Conservation (phyloP, 2,888 invertebrate genomes). For the Nymphalis urticae region DNA sequence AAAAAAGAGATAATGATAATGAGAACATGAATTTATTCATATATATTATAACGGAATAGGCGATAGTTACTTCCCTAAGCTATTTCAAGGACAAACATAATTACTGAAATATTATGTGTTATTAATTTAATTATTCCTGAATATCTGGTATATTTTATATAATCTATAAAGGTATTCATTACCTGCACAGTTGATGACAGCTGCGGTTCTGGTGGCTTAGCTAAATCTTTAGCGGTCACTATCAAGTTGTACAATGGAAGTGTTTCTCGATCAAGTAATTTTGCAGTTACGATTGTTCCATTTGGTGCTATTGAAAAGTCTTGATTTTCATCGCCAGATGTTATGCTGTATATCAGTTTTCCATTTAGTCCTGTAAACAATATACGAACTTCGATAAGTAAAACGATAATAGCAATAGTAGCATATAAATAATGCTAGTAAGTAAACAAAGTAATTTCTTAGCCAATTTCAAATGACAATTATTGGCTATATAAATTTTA, state of each 20-base stretch:
- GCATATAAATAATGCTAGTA: no score
- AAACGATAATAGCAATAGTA: no score
- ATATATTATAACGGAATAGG: no score
- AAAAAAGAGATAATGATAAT: no score
- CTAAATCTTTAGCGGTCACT: slow-evolving; percentile 92
- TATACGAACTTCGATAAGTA: not conserved
- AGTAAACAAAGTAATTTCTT: no score
- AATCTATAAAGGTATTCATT: slow-evolving; percentile 20
- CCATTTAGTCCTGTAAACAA: slow-evolving; percentile 89
- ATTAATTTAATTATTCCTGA: no score
- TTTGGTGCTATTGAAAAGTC: slow-evolving; percentile 91
- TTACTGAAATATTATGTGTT: no score
- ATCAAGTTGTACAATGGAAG: slow-evolving; percentile 91
- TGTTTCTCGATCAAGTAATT: slow-evolving; percentile 90
- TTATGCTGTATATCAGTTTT: slow-evolving; percentile 89
- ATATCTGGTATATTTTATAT: not conserved
- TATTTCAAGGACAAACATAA: no score
- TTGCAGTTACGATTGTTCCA: slow-evolving; percentile 91
- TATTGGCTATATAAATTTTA: no score
- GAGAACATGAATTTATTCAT: no score
- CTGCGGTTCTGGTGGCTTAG: slow-evolving; percentile 85
- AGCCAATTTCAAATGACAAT: no score
- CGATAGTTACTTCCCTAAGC: no score
- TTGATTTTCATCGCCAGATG: slow-evolving; percentile 89
- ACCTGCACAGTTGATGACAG: slow-evolving; percentile 94